These are phyloP conservation scores for Tachina lurida DNA, from an alignment of 2,888 invertebrate species.

Conservation along the genomic window DNA sequence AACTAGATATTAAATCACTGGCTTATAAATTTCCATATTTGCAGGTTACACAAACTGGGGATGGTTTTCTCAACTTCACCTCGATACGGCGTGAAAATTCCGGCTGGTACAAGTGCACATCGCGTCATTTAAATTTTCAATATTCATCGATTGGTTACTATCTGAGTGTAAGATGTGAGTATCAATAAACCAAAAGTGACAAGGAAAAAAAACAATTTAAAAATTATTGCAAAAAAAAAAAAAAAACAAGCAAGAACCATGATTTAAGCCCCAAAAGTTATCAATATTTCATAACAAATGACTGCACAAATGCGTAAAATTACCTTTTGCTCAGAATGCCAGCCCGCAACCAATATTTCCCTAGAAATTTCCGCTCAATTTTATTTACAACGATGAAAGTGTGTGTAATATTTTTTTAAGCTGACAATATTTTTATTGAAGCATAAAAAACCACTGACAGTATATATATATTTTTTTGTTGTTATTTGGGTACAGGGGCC, in stretches of 20 bases:
- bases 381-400: neutral
- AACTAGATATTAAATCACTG: neutral
- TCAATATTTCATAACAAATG: constrained; percentile 69
- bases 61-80: constrained; percentile 93
- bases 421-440: constrained; percentile 56
- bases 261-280: constrained; percentile 63
- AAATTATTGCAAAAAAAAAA: neutral
- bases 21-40: constrained; percentile 32
- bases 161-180: constrained; percentile 94
- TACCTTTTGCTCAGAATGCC: constrained; percentile 70
- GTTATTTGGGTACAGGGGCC: neutral
- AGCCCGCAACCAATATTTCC: neutral
- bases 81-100: constrained; percentile 91
- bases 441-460: constrained; percentile 61
- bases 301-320: constrained; percentile 77
- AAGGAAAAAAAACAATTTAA: constrained; percentile 47
- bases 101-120: constrained; percentile 96
- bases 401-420: constrained; percentile 19
- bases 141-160: constrained; percentile 96
- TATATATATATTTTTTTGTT: neutral
- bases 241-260: constrained; percentile 26
- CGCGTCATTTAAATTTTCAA: constrained; percentile 91
- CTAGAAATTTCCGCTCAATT: neutral
- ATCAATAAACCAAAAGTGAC: constrained; percentile 63
- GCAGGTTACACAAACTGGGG: constrained; percentile 87